Evolutionary conservation across 2,888 invertebrate species (phyloP), one percentile per base, ranked within the genome.

Genomic region (Pseudococcus jackbeardsleyi): DNA sequence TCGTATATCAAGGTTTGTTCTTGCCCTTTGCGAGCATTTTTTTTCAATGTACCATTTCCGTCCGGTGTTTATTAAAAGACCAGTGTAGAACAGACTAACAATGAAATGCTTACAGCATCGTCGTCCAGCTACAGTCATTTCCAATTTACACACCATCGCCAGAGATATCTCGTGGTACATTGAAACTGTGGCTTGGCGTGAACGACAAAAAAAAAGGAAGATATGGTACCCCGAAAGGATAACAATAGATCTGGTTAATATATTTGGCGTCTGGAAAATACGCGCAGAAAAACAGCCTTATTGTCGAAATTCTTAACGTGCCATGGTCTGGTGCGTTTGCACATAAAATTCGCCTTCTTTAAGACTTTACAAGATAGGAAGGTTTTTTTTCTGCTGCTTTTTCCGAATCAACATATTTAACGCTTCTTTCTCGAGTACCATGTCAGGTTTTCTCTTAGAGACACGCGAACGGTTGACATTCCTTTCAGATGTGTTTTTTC

Each of bases 241-340:
- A 64, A 85, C 85, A 85, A 85, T 50, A 42, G 85, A 64, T 39
- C 26, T 12, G 17, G 85, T 59, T 85, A 59, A 85, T 85, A 59
- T 85, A 85, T 85, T 85, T 85, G 85, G 85, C 85, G 85, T 85
- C 85, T 33, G 84, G 26, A 85, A 59, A 64, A 17, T n/a, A 64
- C 48, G 39, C 46, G 26, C 59, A 85, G 39, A 39, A n/a, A 59
- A n/a, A 11, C 59, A 48, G 19, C 19, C 8, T 42, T 42, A 64
- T 85, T 85, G 59, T 59, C 26, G 39, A 54, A 84, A 84, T 84
- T 46, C 79, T 46, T 46, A 46, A 82, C 79, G 84, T 59, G 85
- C 22, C 85, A 85, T 64, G 85, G 85, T 85, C 85, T 33, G 26
- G 39, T 85, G 59, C 39, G n/a, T 64, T 59, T 17, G 15, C 84